phyloP scores from a whole-genome alignment of 2,797 vertebrate genomes.

The Myotis daubentonii region DNA sequence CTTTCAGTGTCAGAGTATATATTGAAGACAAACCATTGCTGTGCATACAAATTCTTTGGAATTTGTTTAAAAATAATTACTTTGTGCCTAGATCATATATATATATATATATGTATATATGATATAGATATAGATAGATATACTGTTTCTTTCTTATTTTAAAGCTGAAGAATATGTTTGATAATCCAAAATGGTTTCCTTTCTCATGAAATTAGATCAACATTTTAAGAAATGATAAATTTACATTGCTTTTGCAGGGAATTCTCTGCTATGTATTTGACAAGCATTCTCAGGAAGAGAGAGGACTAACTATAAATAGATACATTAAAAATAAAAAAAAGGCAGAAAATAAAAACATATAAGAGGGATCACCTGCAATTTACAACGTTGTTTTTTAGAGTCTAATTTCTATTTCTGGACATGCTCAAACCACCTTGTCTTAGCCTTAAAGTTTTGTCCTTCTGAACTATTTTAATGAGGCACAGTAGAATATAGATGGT shows the following conservation, averaged over 20 bases:
- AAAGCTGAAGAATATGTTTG: neutral
- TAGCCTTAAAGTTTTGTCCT: conserved; percentile 31
- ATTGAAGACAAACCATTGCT: neutral
- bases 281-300: conserved; percentile 23
- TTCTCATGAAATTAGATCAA: conserved; percentile 27
- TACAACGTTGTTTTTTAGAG: neutral
- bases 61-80: neutral
- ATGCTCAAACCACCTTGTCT: neutral
- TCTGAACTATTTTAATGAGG: conserved; percentile 38
- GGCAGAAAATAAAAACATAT: neutral
- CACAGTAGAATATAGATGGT: neutral
- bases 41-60: neutral
- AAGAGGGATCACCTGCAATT: neutral
- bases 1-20: neutral
- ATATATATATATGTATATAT: too few relatives aligned
- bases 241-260: neutral
- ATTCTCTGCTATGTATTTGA: conserved; percentile 28
- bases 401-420: conserved; percentile 38
- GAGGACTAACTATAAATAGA: conserved; percentile 15
- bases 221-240: conserved; percentile 13
- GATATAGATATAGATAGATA: neutral
- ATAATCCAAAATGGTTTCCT: neutral
- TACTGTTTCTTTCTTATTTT: neutral
- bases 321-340: conserved; percentile 1
- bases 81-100: neutral